These are phyloP conservation scores for Pedetes capensis DNA, from an alignment of 2,113 vertebrate species.

Conservation along the genomic window DNA sequence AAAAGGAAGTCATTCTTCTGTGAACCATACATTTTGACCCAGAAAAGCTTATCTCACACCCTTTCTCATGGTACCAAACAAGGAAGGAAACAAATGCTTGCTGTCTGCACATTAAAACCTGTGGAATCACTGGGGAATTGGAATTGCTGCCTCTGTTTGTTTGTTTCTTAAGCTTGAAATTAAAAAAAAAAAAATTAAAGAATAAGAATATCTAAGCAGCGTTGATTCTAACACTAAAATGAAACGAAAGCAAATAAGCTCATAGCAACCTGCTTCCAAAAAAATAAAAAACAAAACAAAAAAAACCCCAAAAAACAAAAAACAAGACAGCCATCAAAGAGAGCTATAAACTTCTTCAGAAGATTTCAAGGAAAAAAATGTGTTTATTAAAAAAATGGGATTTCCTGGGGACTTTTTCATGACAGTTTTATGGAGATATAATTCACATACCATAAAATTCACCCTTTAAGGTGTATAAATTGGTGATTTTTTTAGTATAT, in stretches of 20 bases:
- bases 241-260: slow-evolving; percentile 50
- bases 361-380: not conserved
- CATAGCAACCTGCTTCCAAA: slow-evolving; percentile 27
- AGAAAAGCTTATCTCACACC: not conserved
- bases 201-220: slow-evolving; percentile 6
- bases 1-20: not conserved
- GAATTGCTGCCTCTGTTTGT: not conserved
- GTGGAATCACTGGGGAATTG: slow-evolving; percentile 51
- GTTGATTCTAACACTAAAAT: slow-evolving; percentile 43
- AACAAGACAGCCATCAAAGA: slow-evolving; percentile 41
- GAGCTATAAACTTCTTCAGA: slow-evolving; percentile 13
- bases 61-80: slow-evolving; percentile 2
- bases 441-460: slow-evolving; percentile 42
- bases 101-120: slow-evolving; percentile 52
- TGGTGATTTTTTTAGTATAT: not conserved
- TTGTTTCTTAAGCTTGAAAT: slow-evolving; percentile 14
- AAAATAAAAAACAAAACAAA: slow-evolving; percentile 24
- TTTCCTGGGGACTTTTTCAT: slow-evolving; percentile 4
- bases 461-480: slow-evolving; percentile 2
- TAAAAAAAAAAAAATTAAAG: slow-evolving; percentile 35
- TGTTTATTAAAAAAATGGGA: slow-evolving; percentile 7
- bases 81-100: slow-evolving; percentile 36
- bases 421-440: slow-evolving; percentile 43
- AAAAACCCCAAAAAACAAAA: slow-evolving; percentile 10
- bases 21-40: not conserved